Evolutionary conservation across 2,797 vertebrate genomes (phyloP).

Genomic region (Gallinago nigripennis): DNA sequence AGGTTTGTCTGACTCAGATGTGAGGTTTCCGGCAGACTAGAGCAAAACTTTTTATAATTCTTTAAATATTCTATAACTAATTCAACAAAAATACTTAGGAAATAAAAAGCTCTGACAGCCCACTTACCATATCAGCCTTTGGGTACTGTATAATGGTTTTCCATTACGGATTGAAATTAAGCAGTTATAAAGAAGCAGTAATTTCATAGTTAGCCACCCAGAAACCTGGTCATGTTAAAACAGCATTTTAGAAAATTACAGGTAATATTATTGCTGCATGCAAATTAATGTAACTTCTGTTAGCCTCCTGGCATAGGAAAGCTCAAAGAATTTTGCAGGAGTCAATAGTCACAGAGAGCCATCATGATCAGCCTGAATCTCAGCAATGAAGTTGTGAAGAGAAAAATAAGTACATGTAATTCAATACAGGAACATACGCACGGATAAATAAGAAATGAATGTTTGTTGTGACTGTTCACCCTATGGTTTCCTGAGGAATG

Average conservation of each 20-base stretch:
- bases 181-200: slow-evolving; percentile 54
- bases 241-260: slow-evolving; percentile 57
- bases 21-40: neutral
- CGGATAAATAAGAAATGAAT: slow-evolving; percentile 20
- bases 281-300: slow-evolving; percentile 46
- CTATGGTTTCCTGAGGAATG: neutral
- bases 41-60: neutral
- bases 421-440: neutral
- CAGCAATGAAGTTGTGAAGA: neutral
- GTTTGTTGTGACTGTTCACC: neutral
- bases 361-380: neutral
- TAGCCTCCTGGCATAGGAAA: slow-evolving; percentile 15
- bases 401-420: neutral
- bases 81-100: slow-evolving; percentile 46
- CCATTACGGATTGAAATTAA: slow-evolving; percentile 70
- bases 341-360: neutral
- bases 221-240: slow-evolving; percentile 49
- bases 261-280: slow-evolving; percentile 63
- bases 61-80: slow-evolving; percentile 26
- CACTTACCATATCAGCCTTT: slow-evolving; percentile 61
- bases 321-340: slow-evolving; percentile 26
- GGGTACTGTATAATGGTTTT: slow-evolving; percentile 54
- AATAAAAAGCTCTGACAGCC: slow-evolving; percentile 42
- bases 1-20: neutral
- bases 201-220: slow-evolving; percentile 67